A percentile compares a stretch with the other conserved stretches of the same genome.
Conservation (phyloP, 1,140 invertebrate species). For the Phocides pigmalion region DNA sequence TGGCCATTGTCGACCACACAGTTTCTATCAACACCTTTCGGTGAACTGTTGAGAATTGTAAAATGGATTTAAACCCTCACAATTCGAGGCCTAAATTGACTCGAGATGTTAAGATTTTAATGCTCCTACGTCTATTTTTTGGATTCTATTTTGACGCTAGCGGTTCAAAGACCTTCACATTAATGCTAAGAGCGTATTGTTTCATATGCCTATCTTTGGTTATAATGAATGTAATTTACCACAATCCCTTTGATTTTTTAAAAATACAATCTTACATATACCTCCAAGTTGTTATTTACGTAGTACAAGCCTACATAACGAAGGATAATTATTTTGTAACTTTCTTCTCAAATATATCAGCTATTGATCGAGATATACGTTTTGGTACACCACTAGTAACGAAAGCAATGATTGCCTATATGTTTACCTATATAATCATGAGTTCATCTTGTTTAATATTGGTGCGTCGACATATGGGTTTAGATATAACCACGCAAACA, state of each 20-base stretch:
- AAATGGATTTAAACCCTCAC: neutral
- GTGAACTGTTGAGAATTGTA: neutral
- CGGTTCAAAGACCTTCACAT: neutral
- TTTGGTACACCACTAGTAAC: neutral
- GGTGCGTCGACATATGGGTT: neutral
- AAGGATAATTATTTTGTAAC: neutral
- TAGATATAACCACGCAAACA: neutral
- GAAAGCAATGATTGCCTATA: neutral
- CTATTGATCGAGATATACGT: neutral
- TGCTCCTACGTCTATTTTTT: neutral
- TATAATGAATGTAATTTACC: neutral
- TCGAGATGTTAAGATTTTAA: neutral
- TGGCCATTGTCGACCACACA: too few species aligned
- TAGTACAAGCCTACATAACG: neutral
- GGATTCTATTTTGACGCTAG: neutral
- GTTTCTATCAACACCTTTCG: too few species aligned
- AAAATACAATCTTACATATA: neutral
- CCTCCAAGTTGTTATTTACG: neutral
- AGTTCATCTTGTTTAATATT: neutral
- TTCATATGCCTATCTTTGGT: neutral
- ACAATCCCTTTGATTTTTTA: neutral
- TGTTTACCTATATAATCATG: neutral
- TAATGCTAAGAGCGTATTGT: neutral
- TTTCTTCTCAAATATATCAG: neutral
- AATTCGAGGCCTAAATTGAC: neutral